Evolutionary conservation across 2,797 vertebrate genomes (phyloP), one percentile per base, ranked within the genome.

Genomic region (Gouania willdenowi): DNA sequence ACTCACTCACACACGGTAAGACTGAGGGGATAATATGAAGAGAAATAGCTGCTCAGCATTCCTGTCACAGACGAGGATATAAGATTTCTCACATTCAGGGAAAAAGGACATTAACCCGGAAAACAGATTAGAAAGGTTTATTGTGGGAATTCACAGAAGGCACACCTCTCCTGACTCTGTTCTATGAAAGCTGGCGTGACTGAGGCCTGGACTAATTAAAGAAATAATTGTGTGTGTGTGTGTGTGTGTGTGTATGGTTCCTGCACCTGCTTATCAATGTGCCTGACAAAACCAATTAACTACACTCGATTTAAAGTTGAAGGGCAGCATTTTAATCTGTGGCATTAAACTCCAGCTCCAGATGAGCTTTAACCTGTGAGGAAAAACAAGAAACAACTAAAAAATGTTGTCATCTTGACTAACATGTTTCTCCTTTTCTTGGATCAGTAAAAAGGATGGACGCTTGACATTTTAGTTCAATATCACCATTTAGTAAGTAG

Each of bases 181-280:
- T 45, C 33, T 23, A 14, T 55, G 33, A 50, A 41, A 19, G 31
- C 30, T 45, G 41, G 36, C 39, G 22, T 33, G 41, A 62, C 53
- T 34, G 37, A 45, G 43, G 19, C 26, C 30, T 32, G 31, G 21
- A 32, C 54, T 66, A 67, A 75, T 73, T 65, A 69, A 41, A 23
- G 45, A 60, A 47, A 77, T 30, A 43, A 40, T 38, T 24, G 14
- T 62, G 44, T 50, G 44, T 57, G 18, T 55, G 52, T 29, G 15
- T 44, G 49, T 24, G 14, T 62, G 44, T 50, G 44, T 57, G 18
- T 55, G 52, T 29, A 15, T 44, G 49, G 51, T 44, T 42, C 33
- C 41, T 59, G 62, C 73, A 75, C 62, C 64, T 77, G 73, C 66
- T 72, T 53, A 60, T 71, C 68, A 65, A 33, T 28, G 0, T 42